Percentiles rank a stretch among this genome's conserved stretches.
These are phyloP conservation scores for Pelosia muscerda DNA, from an alignment of 2,888 invertebrate species.

Conservation along the genomic window DNA sequence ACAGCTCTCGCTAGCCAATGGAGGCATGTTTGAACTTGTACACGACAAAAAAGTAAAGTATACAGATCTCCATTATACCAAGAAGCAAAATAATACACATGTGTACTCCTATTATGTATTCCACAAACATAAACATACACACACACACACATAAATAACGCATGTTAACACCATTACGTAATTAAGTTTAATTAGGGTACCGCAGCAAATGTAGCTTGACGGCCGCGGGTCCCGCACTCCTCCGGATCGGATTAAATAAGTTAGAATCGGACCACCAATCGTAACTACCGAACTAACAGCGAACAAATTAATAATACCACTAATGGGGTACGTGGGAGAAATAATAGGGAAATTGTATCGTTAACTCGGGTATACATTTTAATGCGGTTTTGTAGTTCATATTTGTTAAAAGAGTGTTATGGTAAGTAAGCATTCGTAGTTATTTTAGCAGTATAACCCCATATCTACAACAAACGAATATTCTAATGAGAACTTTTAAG, in stretches of 20 bases:
- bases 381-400: background rate
- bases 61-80: too few species aligned
- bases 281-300: constrained; percentile 36
- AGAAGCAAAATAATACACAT: background rate
- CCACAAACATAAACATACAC: constrained; percentile 3
- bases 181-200: constrained; percentile 46
- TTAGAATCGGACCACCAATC: constrained; percentile 40
- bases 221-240: constrained; percentile 14
- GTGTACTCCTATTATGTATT: background rate
- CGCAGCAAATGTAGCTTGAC: constrained; percentile 33
- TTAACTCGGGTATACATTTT: background rate
- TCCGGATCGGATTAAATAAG: constrained; percentile 41
- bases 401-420: background rate
- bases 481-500: too few species aligned
- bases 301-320: constrained; percentile 37
- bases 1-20: too few species aligned
- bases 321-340: constrained; percentile 22
- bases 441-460: too few species aligned
- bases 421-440: too few species aligned
- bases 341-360: background rate
- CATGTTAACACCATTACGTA: constrained; percentile 40
- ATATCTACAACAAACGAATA: too few species aligned
- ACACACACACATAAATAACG: constrained; percentile 20
- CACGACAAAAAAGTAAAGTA: too few species aligned
- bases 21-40: too few species aligned